Base-by-base conservation (phyloP, 1,140 invertebrate genomes). In the Zaprionus nigranus region DNA sequence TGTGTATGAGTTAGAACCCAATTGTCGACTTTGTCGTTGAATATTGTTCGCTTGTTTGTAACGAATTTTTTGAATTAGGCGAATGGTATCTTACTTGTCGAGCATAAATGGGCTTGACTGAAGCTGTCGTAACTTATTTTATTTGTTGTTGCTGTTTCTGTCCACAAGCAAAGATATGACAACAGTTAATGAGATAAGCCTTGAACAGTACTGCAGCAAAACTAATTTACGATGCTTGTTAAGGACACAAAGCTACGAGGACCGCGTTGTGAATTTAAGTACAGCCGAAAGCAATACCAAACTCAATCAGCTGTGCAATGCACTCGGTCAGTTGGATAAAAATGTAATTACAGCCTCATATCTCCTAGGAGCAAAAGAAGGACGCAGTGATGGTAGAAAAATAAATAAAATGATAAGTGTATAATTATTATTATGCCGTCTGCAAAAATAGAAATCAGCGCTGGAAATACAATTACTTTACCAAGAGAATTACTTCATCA, bases 281-380 rank as follows among this genome's bases (percentile, higher is more conserved):
- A 60, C 73, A 76, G 71, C 65, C 68, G 57, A 81, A 34, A 73
- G 81, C 70, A 79, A 84, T 84, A 74, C 60, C 65, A 88, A 87
- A 88, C 79, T 75, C 81, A 87, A 88, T 87, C 84, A 88, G 26
- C 78, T 68, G 75, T 88, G 80, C 54, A 81, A 20, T 49, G 34
- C 54, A 38, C 20, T 24, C 36, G n/a, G 11, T 13, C 12, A 30
- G 24, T 24, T 13, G 34, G 61, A 43, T 30, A 51, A 62, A 72
- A 66, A 73, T 66, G 62, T 66, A 73, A 73, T 73, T 73, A 73
- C 40, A 43, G 40, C 6, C 6, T 20, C 7, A 17, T n/a, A 17
- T 46, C 40, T 46, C n/a, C 40, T 46, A n/a, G n/a, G n/a, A 46
- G 40, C 6, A 46, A 17, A 17, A 6, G 15, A 17, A 43, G n/a